Percentiles rank a stretch among this genome's conserved stretches.
phyloP scores from a whole-genome alignment of 2,888 invertebrate species.

The Phania funesta region DNA sequence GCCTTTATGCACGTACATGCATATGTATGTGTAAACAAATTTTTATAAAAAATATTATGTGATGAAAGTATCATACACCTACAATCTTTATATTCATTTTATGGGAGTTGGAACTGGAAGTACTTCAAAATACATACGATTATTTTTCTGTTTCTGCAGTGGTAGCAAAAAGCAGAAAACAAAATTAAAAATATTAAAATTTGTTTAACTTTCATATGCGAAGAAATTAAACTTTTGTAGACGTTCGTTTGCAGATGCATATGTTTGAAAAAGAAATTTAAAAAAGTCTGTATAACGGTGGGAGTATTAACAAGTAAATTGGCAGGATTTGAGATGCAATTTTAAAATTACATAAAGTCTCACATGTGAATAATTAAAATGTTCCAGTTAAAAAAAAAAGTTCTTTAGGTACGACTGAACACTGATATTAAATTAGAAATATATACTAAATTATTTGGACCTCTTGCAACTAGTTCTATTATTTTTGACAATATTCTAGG shows the following conservation, averaged over 20 bases:
- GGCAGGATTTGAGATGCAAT: neutral
- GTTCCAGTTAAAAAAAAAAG: neutral
- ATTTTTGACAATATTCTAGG: too few relatives aligned
- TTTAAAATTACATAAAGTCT: constrained; percentile 14
- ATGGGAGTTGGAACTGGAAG: constrained; percentile 58
- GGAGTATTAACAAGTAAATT: constrained; percentile 11
- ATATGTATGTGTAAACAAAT: constrained; percentile 2
- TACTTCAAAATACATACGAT: constrained; percentile 25
- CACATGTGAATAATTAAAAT: neutral
- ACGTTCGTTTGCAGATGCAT: neutral
- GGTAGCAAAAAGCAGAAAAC: constrained; percentile 31
- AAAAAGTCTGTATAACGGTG: neutral
- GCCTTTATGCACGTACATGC: neutral
- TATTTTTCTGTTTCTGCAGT: constrained; percentile 16
- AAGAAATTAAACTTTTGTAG: constrained; percentile 29
- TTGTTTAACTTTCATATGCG: constrained; percentile 26
- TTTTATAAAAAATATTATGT: constrained; percentile 23
- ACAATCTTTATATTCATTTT: constrained; percentile 44
- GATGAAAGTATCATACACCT: constrained; percentile 44
- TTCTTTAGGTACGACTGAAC: neutral
- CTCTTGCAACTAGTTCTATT: neutral
- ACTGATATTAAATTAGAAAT: neutral
- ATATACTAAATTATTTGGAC: neutral
- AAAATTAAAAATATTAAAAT: constrained; percentile 54
- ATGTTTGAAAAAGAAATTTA: neutral